Evolutionary conservation across 2,113 vertebrate genomes (phyloP).

Genomic region (Papio anubis): DNA sequence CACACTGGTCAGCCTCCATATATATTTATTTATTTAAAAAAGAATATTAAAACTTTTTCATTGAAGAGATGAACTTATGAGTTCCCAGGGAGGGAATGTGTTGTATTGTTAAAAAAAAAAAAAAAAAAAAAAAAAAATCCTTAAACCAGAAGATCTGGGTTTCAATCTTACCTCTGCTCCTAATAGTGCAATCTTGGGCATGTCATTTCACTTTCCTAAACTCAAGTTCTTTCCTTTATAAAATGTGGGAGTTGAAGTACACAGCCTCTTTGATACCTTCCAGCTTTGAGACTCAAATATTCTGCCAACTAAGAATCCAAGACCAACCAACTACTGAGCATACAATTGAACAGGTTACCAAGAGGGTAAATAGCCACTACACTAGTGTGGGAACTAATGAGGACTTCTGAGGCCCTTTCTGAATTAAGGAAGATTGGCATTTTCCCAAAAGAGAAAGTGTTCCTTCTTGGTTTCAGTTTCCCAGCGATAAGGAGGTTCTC

Average conservation of each 20-base stretch:
- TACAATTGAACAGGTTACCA: background rate
- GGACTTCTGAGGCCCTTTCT: background rate
- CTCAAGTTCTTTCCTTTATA: background rate
- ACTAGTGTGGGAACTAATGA: background rate
- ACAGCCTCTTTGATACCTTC: background rate
- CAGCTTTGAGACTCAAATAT: background rate
- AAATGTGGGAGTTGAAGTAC: background rate
- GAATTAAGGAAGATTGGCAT: background rate
- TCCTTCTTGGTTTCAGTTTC: background rate
- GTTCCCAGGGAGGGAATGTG: background rate
- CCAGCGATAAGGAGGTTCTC: background rate
- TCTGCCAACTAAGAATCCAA: background rate
- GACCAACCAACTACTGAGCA: background rate
- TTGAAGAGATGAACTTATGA: background rate
- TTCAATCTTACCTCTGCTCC: background rate
- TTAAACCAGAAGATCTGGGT: background rate
- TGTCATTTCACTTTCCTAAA: background rate
- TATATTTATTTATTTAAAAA: background rate
- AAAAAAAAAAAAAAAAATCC: background rate
- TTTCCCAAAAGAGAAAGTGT: background rate
- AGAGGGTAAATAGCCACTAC: background rate
- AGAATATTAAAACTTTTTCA: background rate
- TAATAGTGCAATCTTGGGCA: background rate
- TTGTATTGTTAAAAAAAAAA: background rate
- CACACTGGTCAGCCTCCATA: background rate